These are phyloP conservation scores for Papilio machaon DNA, from an alignment of 1,140 invertebrate genomes.

Conservation along the genomic window DNA sequence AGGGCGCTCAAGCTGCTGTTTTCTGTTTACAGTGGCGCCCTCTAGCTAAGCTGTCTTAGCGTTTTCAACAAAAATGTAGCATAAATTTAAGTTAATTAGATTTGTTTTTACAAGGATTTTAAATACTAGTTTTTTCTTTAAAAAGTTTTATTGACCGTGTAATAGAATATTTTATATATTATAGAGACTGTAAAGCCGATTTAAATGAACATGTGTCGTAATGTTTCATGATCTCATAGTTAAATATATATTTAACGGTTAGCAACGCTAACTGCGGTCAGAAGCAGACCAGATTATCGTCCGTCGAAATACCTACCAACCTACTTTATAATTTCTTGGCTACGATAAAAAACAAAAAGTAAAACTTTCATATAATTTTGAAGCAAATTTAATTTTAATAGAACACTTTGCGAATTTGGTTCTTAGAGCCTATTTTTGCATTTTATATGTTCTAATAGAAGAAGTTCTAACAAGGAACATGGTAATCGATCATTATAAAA, in stretches of 20 bases:
- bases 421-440: no score
- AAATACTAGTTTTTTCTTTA: no score
- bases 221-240: constrained; percentile 11
- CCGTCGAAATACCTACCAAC: constrained; percentile 4
- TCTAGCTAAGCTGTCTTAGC: background rate
- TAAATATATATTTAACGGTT: constrained; percentile 33
- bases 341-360: background rate
- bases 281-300: background rate
- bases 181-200: background rate
- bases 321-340: constrained; percentile 13
- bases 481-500: constrained; percentile 13
- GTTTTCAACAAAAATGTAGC: background rate
- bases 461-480: background rate
- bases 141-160: background rate
- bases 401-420: background rate
- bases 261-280: constrained; percentile 20
- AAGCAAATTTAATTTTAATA: background rate
- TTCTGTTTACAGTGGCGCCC: background rate
- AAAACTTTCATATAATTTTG: background rate
- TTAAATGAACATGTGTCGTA: background rate
- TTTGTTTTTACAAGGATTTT: background rate
- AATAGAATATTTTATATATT: background rate
- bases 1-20: background rate
- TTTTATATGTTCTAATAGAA: background rate
- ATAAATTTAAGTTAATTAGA: no score